Base-by-base conservation (phyloP, 92 coral and sea anemone genomes). In the Heteractis magnifica region DNA sequence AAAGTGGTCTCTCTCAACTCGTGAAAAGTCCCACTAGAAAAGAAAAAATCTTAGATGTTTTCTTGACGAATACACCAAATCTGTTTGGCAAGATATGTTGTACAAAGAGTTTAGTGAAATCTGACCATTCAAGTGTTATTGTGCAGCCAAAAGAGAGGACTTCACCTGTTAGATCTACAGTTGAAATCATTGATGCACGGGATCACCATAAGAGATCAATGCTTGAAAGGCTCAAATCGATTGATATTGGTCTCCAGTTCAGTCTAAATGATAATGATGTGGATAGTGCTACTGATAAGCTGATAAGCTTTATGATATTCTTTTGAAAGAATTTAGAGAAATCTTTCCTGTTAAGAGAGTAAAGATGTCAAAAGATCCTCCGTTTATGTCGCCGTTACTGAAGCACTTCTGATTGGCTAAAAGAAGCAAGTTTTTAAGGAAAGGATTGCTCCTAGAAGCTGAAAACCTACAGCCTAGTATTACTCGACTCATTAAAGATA, bases 41-140 rank as follows among this genome's bases (percentile, higher is more conserved):
- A 49, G 79, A 90, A 48, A 87, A 79, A 51, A 87, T 87, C 82
- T 64, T 87, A 51, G 94, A 90, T 71, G 82, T 87, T 26, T 87
- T 90, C 78, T 23, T 87, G 65, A 90, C 90, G 9, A 87, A 90
- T 75, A 77, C 59, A 11, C 85, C 88, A 11, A 64, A 87, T 72
- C 52, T 78, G 34, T 90, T 85, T 81, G 77, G 87, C 56, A 87
- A 84, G 21, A 87, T 81, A 81, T 73, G 78, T 72, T 79, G 82
- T 55, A 52, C 59, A 56, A 87, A 87, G 79, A 77, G 89, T 56
- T 73, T 90, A 51, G 77, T 87, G 44, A 70, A 88, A 80, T 82
- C 88, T 51, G 88, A 83, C 77, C 88, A 86, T 84, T 79, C 60
- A 5, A 83, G 65, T 72, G 87, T 90, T 21, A 11, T 85, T n/a